Base-by-base conservation (phyloP, 2,797 vertebrate species). In the Acanthornis magna region DNA sequence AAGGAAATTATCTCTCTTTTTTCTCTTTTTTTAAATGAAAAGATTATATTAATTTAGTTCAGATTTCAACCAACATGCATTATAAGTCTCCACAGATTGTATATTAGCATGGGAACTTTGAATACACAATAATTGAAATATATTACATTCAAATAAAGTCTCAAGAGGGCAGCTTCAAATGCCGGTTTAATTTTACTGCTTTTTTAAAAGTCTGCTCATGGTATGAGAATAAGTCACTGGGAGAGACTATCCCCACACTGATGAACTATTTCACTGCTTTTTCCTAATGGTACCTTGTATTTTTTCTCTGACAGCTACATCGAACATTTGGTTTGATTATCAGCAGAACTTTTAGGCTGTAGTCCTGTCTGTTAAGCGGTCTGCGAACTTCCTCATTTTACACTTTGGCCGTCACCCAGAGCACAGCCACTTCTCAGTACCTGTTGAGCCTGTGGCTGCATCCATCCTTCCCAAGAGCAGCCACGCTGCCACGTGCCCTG, bases 51-150 rank as follows among this genome's bases (percentile, higher is more conserved):
- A 88, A 95, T 97, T 96, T 94, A 77, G 60, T 89, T 97, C 94
- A 90, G 89, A 95, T 96, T 97, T 95, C 93, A 93, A 96, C 86
- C 93, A 95, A 82, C 84, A 81, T 70, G 47, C 68, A 80, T 91
- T 95, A 80, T 71, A 97, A 96, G 92, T 87, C 96, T 93, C 94
- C 36, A 40, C 87, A 89, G 91, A 92, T 89, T 78, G 19, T 62
- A 63, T 94, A 96, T 94, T 85, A 93, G 88, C 86, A 88, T 57
- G 85, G 96, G 73, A 87, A 85, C 81, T 97, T 88, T 36, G 85
- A 96, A 96, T 95, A 91, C 91, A 91, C 85, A 80, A 76, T 93
- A 93, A 81, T 60, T 89, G 81, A 94, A 93, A 86, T 61, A n/a
- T 47, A 85, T 90, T 93, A 71, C 77, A 83, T 70, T 87, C 85